Percentiles rank a stretch among this genome's conserved stretches.
phyloP scores from a whole-genome alignment of 2,888 invertebrate genomes.

The Melinaea marsaeus region DNA sequence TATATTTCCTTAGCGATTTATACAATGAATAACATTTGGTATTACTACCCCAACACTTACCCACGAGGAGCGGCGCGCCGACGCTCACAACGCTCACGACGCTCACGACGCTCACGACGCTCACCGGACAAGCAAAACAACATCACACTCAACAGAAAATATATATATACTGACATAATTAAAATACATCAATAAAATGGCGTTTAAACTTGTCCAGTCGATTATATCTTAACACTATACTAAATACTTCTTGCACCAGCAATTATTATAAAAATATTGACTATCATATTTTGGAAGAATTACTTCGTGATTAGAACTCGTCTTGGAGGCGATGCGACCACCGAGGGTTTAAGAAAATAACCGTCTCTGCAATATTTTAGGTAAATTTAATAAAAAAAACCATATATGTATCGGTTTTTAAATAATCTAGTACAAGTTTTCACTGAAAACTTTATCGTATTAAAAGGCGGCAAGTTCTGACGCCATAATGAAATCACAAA shows the following conservation, averaged over 20 bases:
- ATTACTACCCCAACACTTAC: conserved; percentile 40
- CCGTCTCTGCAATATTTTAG: too few relatives aligned
- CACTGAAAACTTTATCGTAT: too few relatives aligned
- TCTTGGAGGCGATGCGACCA: conserved; percentile 21
- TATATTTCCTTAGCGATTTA: conserved; percentile 51
- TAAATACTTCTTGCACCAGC: conserved; percentile 61
- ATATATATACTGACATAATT: conserved; percentile 13
- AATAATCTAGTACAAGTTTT: too few relatives aligned
- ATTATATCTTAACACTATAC: conserved; percentile 46
- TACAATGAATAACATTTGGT: conserved; percentile 60
- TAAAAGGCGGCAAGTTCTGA: neutral
- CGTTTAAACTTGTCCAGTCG: conserved; percentile 34
- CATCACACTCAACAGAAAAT: conserved; percentile 18
- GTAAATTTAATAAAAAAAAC: too few relatives aligned
- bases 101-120: conserved; percentile 9
- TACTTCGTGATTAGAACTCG: conserved; percentile 32
- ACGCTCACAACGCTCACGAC: conserved; percentile 1
- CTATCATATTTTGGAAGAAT: conserved; percentile 54
- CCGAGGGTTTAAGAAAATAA: conserved; percentile 12
- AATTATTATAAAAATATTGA: conserved; percentile 66
- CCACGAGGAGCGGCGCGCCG: conserved; percentile 34
- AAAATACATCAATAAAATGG: conserved; percentile 20
- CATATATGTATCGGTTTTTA: too few relatives aligned
- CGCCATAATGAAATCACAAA: neutral
- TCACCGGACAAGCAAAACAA: conserved; percentile 31